Conservation (phyloP, 2,113 vertebrate genomes). For the Parotia lawesii region DNA sequence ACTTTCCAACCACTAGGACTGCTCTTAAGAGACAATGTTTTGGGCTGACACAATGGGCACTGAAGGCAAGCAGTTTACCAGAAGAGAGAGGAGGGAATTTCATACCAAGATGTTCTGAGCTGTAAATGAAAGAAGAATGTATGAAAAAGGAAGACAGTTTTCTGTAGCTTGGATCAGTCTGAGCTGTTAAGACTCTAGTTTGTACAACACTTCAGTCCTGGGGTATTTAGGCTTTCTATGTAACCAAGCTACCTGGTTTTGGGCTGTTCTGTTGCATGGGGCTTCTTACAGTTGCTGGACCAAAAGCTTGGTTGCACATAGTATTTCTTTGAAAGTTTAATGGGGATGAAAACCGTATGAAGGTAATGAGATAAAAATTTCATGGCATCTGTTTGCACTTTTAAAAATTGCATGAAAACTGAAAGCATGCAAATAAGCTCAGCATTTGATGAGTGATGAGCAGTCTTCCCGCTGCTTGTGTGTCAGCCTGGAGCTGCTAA, state of each 20-base stretch:
- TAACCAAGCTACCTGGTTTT: background rate
- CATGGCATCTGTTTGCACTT: constrained; percentile 40
- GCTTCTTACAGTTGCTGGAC: background rate
- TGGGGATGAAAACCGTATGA: background rate
- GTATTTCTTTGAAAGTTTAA: background rate
- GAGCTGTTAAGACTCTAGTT: background rate
- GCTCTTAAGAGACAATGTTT: background rate
- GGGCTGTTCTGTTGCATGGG: background rate
- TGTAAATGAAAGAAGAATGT: background rate
- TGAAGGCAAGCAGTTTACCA: background rate
- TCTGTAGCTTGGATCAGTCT: background rate
- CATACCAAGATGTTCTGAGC: background rate
- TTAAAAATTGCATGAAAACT: background rate
- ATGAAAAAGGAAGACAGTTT: background rate
- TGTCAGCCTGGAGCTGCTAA: background rate
- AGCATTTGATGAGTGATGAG: background rate
- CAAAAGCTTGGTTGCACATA: background rate
- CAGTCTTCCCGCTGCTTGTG: background rate
- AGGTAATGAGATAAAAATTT: constrained; percentile 17
- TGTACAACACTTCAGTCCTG: background rate
- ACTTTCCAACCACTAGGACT: background rate
- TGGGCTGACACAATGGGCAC: background rate
- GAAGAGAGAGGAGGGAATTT: background rate
- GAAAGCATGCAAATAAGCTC: background rate
- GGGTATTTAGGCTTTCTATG: background rate